Evolutionary conservation across 1,140 invertebrate species (phyloP).

Genomic region (Drosophila guanche): DNA sequence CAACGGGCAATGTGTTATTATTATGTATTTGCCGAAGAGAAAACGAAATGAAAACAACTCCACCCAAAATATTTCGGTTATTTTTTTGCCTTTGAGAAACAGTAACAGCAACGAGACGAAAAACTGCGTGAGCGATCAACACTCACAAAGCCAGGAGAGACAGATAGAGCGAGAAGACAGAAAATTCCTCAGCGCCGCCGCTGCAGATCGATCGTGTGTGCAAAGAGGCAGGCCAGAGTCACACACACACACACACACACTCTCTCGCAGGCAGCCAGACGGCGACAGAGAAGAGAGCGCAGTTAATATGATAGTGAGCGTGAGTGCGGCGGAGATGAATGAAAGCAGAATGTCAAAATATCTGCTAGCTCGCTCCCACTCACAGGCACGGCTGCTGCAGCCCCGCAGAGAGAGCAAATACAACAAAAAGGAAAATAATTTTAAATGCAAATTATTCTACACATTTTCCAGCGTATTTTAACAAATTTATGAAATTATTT

Average conservation of each 20-base stretch:
- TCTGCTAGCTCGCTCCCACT: slow-evolving; percentile 21
- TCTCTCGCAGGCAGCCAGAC: slow-evolving; percentile 3
- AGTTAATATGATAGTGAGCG: slow-evolving; percentile 42
- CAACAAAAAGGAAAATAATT: slow-evolving; percentile 73
- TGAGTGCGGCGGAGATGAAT: slow-evolving; percentile 74
- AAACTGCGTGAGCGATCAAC: slow-evolving; percentile 13
- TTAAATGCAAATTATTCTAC: slow-evolving; percentile 63
- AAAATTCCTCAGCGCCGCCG: slow-evolving; percentile 72
- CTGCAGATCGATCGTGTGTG: slow-evolving; percentile 35
- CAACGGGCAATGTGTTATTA: too few relatives aligned
- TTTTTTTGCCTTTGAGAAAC: slow-evolving; percentile 29
- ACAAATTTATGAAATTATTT: slow-evolving; percentile 28
- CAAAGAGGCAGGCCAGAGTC: slow-evolving; percentile 10
- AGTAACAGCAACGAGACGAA: slow-evolving; percentile 28
- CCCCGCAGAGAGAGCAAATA: slow-evolving; percentile 35
- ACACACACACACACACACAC: slow-evolving; percentile 37
- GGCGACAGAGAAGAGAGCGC: slow-evolving; percentile 9
- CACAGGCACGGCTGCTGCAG: slow-evolving; percentile 60
- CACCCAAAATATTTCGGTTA: slow-evolving; percentile 58
- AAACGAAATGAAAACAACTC: slow-evolving; percentile 79
- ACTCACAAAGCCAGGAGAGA: slow-evolving; percentile 23
- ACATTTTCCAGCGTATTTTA: slow-evolving; percentile 41
- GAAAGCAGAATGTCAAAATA: slow-evolving; percentile 80
- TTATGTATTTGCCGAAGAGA: slow-evolving; percentile 26
- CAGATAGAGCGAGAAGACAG: slow-evolving; percentile 61